Evolutionary conservation across 2,797 vertebrate genomes (phyloP).

Genomic region (Orientallactaga sibirica): DNA sequence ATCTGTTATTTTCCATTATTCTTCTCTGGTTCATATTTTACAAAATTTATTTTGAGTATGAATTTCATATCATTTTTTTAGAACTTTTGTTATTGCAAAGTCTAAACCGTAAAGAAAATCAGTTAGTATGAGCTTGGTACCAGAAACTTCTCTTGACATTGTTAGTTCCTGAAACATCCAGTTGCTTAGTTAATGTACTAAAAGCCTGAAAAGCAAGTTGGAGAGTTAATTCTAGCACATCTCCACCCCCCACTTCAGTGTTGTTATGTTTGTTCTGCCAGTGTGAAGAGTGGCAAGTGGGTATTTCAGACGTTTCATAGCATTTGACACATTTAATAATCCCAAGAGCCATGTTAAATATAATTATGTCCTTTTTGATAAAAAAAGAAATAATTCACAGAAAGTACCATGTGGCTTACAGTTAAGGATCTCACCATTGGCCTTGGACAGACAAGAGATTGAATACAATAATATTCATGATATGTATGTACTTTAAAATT

Average conservation of each 20-base stretch:
- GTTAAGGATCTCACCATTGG: neutral
- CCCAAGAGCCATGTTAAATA: neutral
- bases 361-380: neutral
- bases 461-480: neutral
- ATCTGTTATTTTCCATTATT: neutral
- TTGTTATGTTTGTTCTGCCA: neutral
- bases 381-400: neutral
- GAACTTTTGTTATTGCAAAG: neutral
- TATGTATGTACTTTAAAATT: neutral
- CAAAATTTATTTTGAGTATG: neutral
- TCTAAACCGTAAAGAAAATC: neutral
- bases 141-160: neutral
- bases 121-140: neutral
- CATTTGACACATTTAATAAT: conserved; percentile 17
- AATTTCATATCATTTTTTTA: neutral
- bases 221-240: neutral
- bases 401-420: neutral
- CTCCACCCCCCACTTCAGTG: rapidly evolving
- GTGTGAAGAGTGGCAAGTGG: neutral
- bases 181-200: neutral
- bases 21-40: neutral
- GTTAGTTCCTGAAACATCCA: neutral
- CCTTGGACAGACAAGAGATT: neutral
- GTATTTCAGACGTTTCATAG: neutral
- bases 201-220: neutral